Conservation (phyloP, 2,888 invertebrate species). For the Acanthoscelides obtectus region DNA sequence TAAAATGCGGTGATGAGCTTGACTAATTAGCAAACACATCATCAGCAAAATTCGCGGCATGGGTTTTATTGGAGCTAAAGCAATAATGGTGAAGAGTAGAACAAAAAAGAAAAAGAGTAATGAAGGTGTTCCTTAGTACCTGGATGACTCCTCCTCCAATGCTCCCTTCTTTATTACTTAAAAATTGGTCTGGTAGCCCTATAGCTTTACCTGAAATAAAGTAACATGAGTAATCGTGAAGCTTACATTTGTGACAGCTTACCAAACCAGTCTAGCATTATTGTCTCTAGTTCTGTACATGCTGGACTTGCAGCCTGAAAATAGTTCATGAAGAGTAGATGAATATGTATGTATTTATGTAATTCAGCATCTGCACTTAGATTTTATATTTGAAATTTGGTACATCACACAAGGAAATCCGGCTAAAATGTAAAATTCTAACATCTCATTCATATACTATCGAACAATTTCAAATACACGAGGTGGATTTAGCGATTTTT, state of each 20-base stretch:
- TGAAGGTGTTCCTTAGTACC: slow-evolving; percentile 51
- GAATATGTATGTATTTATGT: neutral
- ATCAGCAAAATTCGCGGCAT: too few relatives aligned
- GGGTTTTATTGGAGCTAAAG: too few relatives aligned
- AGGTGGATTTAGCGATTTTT: too few relatives aligned
- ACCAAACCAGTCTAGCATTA: slow-evolving; percentile 94
- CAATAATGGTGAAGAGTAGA: too few relatives aligned
- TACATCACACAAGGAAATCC: too few relatives aligned
- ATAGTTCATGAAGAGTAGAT: neutral
- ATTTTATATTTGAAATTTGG: too few relatives aligned
- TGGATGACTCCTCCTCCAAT: slow-evolving; percentile 93
- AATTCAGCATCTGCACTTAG: too few relatives aligned
- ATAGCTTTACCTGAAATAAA: slow-evolving; percentile 72
- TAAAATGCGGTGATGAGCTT: too few relatives aligned
- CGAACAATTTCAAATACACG: too few relatives aligned
- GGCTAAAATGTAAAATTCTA: too few relatives aligned
- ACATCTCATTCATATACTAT: too few relatives aligned
- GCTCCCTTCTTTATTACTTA: slow-evolving; percentile 78
- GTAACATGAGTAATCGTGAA: neutral
- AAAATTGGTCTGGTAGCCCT: slow-evolving; percentile 82
- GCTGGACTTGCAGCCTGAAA: slow-evolving; percentile 77
- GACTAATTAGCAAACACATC: too few relatives aligned
- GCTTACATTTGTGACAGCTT: slow-evolving; percentile 28
- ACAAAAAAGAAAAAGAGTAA: neutral
- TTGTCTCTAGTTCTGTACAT: slow-evolving; percentile 87